Conservation (phyloP, 2,113 vertebrate species). For the Lonchura striata region DNA sequence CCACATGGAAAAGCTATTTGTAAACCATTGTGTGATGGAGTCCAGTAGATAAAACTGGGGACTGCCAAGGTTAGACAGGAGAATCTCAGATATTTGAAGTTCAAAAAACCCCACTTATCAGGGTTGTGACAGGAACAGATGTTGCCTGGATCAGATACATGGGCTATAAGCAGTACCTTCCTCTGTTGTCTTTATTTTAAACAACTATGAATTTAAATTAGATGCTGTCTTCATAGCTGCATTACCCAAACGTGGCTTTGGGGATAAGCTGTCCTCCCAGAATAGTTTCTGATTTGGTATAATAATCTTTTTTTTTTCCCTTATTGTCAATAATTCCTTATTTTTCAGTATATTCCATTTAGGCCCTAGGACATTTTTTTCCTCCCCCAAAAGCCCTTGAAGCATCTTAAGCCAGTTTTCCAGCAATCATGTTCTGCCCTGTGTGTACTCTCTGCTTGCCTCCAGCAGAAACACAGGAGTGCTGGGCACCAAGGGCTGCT, state of each 20-base stretch:
- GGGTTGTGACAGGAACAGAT: neutral
- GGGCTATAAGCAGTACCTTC: neutral
- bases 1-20: neutral
- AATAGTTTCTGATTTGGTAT: neutral
- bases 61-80: neutral
- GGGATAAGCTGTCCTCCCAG: neutral
- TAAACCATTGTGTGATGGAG: constrained; percentile 12
- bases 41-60: constrained; percentile 17
- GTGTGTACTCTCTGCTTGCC: neutral
- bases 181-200: constrained; percentile 11
- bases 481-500: neutral
- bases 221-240: neutral
- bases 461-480: neutral
- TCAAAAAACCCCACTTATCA: neutral
- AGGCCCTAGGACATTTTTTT: neutral
- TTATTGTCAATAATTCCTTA: neutral
- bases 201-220: neutral
- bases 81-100: neutral
- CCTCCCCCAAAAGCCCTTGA: neutral
- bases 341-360: neutral
- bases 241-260: neutral
- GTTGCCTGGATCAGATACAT: neutral
- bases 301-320: neutral
- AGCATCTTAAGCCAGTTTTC: neutral
- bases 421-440: neutral